Conservation (phyloP, 2,113 vertebrate genomes). For the Telmatochromis brichardi region DNA sequence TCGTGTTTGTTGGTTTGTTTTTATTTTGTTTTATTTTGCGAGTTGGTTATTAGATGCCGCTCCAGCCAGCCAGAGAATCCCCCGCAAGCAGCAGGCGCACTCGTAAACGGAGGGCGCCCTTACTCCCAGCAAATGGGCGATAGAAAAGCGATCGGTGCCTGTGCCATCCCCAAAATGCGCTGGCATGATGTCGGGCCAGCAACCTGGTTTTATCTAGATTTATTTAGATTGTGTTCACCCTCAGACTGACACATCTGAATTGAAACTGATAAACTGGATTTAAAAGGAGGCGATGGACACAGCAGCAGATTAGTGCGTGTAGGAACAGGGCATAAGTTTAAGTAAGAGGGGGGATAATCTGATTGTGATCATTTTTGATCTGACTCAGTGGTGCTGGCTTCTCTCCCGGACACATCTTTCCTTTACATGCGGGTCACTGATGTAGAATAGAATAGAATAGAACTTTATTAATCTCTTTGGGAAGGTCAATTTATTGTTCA, state of each 20-base stretch:
- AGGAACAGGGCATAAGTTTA: not conserved
- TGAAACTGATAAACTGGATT: not conserved
- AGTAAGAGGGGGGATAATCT: not conserved
- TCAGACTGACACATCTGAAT: not conserved
- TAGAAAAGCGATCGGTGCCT: not conserved
- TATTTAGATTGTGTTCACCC: not conserved
- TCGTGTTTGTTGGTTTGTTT: too few relatives aligned
- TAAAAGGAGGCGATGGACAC: not conserved
- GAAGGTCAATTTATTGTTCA: not conserved
- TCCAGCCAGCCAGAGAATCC: too few relatives aligned
- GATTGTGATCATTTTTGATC: not conserved
- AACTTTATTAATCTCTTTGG: not conserved
- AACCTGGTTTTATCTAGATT: not conserved
- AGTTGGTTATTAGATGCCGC: too few relatives aligned
- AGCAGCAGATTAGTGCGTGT: not conserved
- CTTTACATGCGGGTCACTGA: not conserved
- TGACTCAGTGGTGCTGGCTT: not conserved
- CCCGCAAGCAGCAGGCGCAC: too few relatives aligned
- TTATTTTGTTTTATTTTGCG: too few relatives aligned
- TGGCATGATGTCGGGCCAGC: not conserved
- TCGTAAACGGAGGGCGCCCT: too few relatives aligned
- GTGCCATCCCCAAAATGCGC: not conserved
- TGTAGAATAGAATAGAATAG: not conserved
- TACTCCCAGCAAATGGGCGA: rapidly evolving
- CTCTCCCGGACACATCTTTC: not conserved